Base-by-base conservation (phyloP, 1,140 invertebrate species). In the Drosophila equinoxialis region DNA sequence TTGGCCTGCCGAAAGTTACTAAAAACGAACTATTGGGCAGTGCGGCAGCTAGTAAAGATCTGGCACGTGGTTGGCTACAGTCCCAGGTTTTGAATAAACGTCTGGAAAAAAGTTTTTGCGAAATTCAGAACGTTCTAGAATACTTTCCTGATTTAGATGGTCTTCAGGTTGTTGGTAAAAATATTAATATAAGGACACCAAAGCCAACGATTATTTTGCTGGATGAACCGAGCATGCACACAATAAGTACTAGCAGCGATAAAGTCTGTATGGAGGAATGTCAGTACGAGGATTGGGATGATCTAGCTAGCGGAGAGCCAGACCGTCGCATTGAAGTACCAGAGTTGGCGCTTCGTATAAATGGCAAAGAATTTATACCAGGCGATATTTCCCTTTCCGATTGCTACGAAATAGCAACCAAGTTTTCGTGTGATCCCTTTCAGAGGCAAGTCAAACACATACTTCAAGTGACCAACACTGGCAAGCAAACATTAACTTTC, bases 131-230 rank as follows among this genome's bases (percentile, higher is more conserved):
- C 0, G 90, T 91, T 3, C 26, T 91, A 1, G 81, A 91, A 33
- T 91, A 82, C 42, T 79, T 89, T 60, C 90, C 90, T 1, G 81
- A 91, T 14, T 45, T 91, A 0, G 58, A 79, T 3, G 6, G 37
- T 0, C 41, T 91, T 3, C 74, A 91, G 59, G 71, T 91, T 1
- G 71, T 57, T 0, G 90, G 90, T 3, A 74, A 26, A 0, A 64
- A 45, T 13, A 6, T 76, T 23, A 8, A n/a, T 2, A 69, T 67
- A 1, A 11, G 42, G 0, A 33, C 54, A 6, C 5, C 48, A 1
- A 11, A 48, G 14, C 23, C 68, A 1, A 6, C 17, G 0, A 68
- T 72, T 3, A 0, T 35, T 10, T 48, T 82, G 0, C 0, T 85
- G n/a, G 30, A 30, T 6, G 68, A 48, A 26, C 59, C 84, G 1